These are phyloP conservation scores for Teleiodes luculella DNA, from an alignment of 2,888 invertebrate species.

Conservation along the genomic window DNA sequence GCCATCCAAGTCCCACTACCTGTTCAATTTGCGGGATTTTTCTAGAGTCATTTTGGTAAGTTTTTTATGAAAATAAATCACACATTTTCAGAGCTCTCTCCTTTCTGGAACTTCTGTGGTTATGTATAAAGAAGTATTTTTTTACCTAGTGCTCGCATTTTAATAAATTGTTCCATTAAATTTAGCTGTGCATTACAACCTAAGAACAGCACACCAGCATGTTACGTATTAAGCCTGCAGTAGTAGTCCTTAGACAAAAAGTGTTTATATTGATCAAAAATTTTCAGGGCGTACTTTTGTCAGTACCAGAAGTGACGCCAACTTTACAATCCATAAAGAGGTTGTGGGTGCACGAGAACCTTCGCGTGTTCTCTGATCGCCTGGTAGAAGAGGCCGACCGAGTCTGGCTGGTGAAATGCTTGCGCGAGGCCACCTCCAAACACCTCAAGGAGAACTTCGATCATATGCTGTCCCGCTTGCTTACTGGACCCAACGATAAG, in stretches of 20 bases:
- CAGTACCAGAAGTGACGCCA: slow-evolving; percentile 94
- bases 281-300: slow-evolving; percentile 89
- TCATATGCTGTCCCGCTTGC: slow-evolving; percentile 83
- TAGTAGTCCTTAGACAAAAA: no score
- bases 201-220: no score
- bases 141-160: no score
- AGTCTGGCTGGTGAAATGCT: slow-evolving; percentile 86
- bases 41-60: slow-evolving; percentile 91
- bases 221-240: no score
- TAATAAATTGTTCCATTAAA: no score
- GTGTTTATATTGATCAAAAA: no score
- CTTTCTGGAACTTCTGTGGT: no score
- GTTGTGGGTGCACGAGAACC: slow-evolving; percentile 95
- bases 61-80: background rate
- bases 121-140: no score
- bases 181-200: no score
- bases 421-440: slow-evolving; percentile 79
- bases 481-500: slow-evolving; percentile 20
- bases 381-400: slow-evolving; percentile 91
- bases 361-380: slow-evolving; percentile 95
- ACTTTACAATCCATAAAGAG: slow-evolving; percentile 91
- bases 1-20: slow-evolving; percentile 95
- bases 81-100: no score
- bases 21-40: slow-evolving; percentile 96
- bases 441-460: slow-evolving; percentile 84